A percentile compares a stretch with the other conserved stretches of the same genome.
Conservation (phyloP, 2,888 invertebrate species). For the Drosophila pseudotakahashii region DNA sequence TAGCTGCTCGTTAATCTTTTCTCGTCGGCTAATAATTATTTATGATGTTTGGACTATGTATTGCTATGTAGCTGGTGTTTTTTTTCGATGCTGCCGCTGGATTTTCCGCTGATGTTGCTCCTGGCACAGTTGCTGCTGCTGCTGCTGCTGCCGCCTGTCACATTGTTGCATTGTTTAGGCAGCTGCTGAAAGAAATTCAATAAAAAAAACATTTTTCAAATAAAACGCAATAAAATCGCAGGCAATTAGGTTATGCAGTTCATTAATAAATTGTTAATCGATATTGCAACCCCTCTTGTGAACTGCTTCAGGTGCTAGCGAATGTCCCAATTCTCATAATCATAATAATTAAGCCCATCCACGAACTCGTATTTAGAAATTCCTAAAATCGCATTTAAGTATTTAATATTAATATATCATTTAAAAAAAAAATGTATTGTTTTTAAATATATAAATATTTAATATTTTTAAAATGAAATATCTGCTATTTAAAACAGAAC, state of each 20-base stretch:
- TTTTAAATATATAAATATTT: not conserved
- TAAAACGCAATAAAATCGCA: not conserved
- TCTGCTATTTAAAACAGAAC: not conserved
- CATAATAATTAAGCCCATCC: not conserved
- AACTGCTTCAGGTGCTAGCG: conserved; percentile 5
- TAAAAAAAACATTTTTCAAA: not conserved
- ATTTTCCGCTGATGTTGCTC: conserved; percentile 16
- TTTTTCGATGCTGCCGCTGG: conserved; percentile 1
- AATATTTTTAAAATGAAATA: not conserved
- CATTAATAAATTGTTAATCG: conserved; percentile 7
- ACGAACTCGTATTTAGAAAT: too few relatives aligned
- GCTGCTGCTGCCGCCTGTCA: conserved; percentile 38
- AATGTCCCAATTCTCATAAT: conserved; percentile 6
- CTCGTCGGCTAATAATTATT: not conserved
- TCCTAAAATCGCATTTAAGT: not conserved
- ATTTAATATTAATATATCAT: not conserved
- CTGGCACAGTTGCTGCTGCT: conserved; percentile 26
- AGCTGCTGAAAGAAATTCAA: conserved; percentile 32
- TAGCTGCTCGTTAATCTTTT: not conserved
- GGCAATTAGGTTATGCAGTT: not conserved
- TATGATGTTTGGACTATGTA: not conserved
- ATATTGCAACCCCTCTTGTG: conserved; percentile 11
- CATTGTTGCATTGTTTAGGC: conserved; percentile 47
- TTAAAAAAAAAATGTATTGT: too few relatives aligned
- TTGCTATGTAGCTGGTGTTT: not conserved